These are phyloP conservation scores for Cataglyphis livida DNA, from an alignment of 2,888 invertebrate species.

Conservation along the genomic window DNA sequence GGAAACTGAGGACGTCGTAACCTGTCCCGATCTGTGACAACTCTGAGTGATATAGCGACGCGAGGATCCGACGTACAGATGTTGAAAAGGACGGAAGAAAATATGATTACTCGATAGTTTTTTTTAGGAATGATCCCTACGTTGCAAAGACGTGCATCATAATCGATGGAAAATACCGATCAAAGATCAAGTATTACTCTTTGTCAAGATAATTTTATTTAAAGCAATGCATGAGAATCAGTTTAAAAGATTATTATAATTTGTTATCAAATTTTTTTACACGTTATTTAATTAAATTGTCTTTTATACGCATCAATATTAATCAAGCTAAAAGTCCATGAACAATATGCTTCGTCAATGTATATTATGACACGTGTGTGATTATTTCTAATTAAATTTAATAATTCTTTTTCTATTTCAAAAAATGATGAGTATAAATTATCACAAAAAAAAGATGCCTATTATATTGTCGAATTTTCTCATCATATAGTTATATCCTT, in stretches of 20 bases:
- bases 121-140: conserved; percentile 28
- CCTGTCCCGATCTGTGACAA: conserved; percentile 63
- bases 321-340: conserved; percentile 32
- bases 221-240: neutral
- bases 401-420: conserved; percentile 24
- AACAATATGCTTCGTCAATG: neutral
- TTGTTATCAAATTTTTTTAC: neutral
- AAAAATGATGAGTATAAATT: conserved; percentile 12
- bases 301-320: neutral
- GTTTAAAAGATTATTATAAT: neutral
- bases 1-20: conserved; percentile 72
- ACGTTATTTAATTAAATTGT: neutral
- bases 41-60: conserved; percentile 72
- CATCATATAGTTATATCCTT: neutral
- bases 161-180: neutral
- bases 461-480: conserved; percentile 1
- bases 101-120: conserved; percentile 50
- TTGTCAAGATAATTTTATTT: neutral
- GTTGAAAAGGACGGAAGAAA: conserved; percentile 21
- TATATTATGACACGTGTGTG: neutral
- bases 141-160: neutral
- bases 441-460: neutral
- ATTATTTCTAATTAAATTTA: conserved; percentile 41
- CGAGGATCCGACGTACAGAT: conserved; percentile 54
- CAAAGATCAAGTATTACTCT: neutral